These are phyloP conservation scores for Philopotamus ludificatus DNA, from an alignment of 1,140 invertebrate genomes.

Conservation along the genomic window DNA sequence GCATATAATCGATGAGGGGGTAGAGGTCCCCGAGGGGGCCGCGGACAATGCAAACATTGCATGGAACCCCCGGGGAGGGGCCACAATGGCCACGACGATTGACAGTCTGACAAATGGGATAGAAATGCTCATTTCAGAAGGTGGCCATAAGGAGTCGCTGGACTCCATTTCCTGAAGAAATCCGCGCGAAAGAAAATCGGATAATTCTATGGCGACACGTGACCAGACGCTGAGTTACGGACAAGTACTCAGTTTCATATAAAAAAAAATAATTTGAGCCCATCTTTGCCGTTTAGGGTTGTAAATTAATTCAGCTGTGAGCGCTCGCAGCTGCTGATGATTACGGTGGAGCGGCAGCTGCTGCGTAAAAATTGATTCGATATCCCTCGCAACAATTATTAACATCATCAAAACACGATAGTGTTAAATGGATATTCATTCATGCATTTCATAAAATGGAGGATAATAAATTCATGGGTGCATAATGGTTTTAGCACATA, in stretches of 20 bases:
- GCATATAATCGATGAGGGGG: neutral
- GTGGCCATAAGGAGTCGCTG: neutral
- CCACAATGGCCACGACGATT: conserved; percentile 4
- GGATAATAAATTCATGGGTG: no score
- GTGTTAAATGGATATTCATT: no score
- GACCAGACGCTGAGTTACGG: neutral
- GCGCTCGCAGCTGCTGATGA: no score
- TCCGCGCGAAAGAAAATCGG: neutral
- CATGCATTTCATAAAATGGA: no score
- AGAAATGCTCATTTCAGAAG: conserved; percentile 3
- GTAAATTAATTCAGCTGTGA: no score
- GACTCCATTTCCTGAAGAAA: neutral
- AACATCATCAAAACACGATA: no score
- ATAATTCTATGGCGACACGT: neutral
- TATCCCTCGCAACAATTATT: no score
- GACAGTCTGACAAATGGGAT: conserved; percentile 8
- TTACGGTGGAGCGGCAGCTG: no score
- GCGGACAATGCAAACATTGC: conserved; percentile 2
- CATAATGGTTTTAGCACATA: no score
- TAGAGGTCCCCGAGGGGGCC: neutral
- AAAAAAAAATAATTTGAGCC: neutral
- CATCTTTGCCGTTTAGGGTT: no score
- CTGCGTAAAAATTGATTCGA: no score
- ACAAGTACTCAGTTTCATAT: neutral
- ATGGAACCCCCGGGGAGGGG: neutral